A percentile compares a stretch with the other conserved stretches of the same genome.
These are phyloP conservation scores for Cinclus cinclus DNA, from an alignment of 2,113 vertebrate genomes.

Conservation along the genomic window DNA sequence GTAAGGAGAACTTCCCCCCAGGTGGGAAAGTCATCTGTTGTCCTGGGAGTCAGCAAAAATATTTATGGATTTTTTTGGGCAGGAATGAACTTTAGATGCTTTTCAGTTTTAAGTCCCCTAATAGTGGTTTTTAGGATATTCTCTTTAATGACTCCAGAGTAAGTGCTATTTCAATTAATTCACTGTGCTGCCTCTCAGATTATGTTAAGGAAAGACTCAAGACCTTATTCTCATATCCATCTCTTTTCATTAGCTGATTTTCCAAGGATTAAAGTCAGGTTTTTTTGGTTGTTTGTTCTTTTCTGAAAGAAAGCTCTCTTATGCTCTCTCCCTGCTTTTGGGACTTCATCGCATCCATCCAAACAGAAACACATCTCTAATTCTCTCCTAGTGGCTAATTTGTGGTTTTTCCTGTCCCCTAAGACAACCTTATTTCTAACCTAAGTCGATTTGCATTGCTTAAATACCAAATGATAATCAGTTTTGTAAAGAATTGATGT, in stretches of 20 bases:
- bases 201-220: not conserved
- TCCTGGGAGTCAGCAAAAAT: not conserved
- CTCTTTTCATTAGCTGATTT: slow-evolving; percentile 40
- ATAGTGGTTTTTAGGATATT: not conserved
- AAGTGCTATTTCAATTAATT: not conserved
- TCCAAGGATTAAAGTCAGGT: not conserved
- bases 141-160: not conserved
- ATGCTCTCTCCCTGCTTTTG: not conserved
- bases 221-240: not conserved
- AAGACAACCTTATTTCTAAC: slow-evolving; percentile 36
- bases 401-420: not conserved
- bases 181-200: not conserved
- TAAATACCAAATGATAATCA: slow-evolving; percentile 35
- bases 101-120: not conserved
- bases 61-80: not conserved
- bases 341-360: not conserved
- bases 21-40: not conserved
- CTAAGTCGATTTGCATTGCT: slow-evolving; percentile 45
- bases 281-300: not conserved
- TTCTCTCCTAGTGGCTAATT: slow-evolving; percentile 30
- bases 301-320: not conserved
- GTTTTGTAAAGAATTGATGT: slow-evolving; percentile 32
- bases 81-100: not conserved
- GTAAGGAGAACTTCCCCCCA: slow-evolving; percentile 30
- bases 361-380: slow-evolving; percentile 7